These are phyloP conservation scores for Leptinotarsa peninsularis DNA, from an alignment of 2,888 invertebrate species.

Conservation along the genomic window DNA sequence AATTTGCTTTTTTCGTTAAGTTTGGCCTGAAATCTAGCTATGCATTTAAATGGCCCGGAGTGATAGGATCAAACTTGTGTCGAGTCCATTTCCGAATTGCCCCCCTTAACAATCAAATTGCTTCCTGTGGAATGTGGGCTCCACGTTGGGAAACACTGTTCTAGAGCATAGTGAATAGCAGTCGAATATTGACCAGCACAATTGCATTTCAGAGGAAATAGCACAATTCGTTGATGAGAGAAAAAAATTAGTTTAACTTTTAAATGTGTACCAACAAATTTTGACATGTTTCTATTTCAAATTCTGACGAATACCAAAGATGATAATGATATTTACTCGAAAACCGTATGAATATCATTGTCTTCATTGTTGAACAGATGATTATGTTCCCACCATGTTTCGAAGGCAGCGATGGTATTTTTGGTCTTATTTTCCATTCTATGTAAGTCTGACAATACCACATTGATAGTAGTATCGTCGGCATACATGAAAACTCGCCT, in stretches of 20 bases:
- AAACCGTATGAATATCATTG: background rate
- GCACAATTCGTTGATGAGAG: background rate
- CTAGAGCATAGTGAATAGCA: background rate
- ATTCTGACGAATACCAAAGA: background rate
- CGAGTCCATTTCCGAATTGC: too few relatives aligned
- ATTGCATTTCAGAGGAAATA: background rate
- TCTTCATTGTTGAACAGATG: background rate
- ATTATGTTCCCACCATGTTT: background rate
- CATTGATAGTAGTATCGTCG: background rate
- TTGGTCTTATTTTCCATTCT: background rate
- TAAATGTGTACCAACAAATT: background rate
- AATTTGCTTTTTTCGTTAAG: too few relatives aligned
- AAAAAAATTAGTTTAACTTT: background rate
- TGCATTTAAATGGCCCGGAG: too few relatives aligned
- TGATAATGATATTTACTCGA: background rate
- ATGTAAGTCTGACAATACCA: background rate
- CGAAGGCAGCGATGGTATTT: background rate
- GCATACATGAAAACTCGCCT: background rate
- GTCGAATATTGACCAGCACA: background rate
- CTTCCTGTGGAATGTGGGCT: too few relatives aligned
- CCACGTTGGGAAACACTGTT: too few relatives aligned
- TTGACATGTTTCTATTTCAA: background rate
- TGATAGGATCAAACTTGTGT: too few relatives aligned
- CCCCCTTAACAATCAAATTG: too few relatives aligned
- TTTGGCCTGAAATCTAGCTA: too few relatives aligned